These are phyloP conservation scores for Lochmaea capreae DNA, from an alignment of 2,888 invertebrate species.

Conservation along the genomic window DNA sequence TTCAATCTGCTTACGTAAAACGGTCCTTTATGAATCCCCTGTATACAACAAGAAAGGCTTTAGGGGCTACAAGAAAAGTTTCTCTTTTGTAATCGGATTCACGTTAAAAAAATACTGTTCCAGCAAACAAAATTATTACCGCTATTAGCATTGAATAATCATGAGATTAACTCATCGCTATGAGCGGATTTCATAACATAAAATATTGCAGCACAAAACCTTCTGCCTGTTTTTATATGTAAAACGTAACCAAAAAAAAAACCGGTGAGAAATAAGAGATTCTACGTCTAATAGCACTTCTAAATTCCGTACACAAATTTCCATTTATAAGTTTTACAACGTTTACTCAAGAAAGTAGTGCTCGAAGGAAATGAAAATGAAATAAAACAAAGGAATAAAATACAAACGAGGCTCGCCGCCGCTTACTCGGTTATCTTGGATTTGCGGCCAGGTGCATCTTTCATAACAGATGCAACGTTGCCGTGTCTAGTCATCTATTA, in stretches of 20 bases:
- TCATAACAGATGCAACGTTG: constrained; percentile 23
- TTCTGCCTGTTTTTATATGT: background rate
- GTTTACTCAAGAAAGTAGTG: constrained; percentile 22
- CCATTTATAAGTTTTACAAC: constrained; percentile 22
- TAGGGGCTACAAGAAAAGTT: too few species aligned
- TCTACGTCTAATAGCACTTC: constrained; percentile 15
- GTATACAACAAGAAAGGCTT: too few species aligned
- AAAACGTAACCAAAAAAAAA: background rate
- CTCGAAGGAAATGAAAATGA: constrained; percentile 23
- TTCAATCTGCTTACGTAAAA: too few species aligned
- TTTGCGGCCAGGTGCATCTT: constrained; percentile 37
- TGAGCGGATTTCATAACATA: background rate
- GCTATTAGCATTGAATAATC: too few species aligned
- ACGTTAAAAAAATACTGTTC: too few species aligned
- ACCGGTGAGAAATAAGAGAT: background rate
- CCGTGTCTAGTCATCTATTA: constrained; percentile 5
- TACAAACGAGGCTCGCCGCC: constrained; percentile 25
- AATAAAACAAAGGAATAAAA: constrained; percentile 27
- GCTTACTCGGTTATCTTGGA: constrained; percentile 21
- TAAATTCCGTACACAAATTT: constrained; percentile 21
- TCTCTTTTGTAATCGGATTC: too few species aligned
- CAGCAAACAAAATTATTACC: too few species aligned
- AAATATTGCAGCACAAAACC: background rate
- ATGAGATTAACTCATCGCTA: background rate
- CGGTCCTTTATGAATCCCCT: too few species aligned